Percentiles rank a stretch among this genome's conserved stretches.
Conservation (phyloP, 2,888 invertebrate genomes). For the Tetanocera ferruginea region DNA sequence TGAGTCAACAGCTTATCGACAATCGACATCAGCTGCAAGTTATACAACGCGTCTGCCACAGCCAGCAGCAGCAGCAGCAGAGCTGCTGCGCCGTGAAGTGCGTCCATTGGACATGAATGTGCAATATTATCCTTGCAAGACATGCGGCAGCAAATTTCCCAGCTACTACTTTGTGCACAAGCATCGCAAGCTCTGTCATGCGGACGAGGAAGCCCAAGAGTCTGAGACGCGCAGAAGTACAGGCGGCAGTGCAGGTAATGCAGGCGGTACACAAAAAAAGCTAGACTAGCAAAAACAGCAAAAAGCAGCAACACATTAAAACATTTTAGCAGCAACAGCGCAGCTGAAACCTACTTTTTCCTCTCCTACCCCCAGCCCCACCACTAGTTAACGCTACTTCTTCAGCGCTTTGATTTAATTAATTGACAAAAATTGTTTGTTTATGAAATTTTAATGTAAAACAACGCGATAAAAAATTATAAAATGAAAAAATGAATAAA, state of each 20-base stretch:
- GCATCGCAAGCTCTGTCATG: constrained; percentile 88
- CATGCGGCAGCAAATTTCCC: constrained; percentile 92
- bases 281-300: constrained; percentile 14
- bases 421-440: constrained; percentile 51
- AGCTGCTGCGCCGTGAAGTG: constrained; percentile 73
- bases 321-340: constrained; percentile 15
- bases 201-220: constrained; percentile 67
- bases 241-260: constrained; percentile 21
- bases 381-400: background rate
- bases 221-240: constrained; percentile 26
- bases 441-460: constrained; percentile 39
- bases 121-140: constrained; percentile 94
- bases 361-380: background rate
- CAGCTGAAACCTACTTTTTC: too few species aligned
- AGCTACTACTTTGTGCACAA: constrained; percentile 95
- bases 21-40: constrained; percentile 27
- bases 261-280: constrained; percentile 8
- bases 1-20: background rate
- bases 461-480: background rate
- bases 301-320: constrained; percentile 23
- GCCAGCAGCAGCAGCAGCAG: constrained; percentile 46
- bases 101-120: constrained; percentile 81
- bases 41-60: constrained; percentile 3
- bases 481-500: background rate
- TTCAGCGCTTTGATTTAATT: constrained; percentile 37